Evolutionary conservation across 2,113 vertebrate species (phyloP), one percentile per base, ranked within the genome.

Genomic region (Mustelus asterias): DNA sequence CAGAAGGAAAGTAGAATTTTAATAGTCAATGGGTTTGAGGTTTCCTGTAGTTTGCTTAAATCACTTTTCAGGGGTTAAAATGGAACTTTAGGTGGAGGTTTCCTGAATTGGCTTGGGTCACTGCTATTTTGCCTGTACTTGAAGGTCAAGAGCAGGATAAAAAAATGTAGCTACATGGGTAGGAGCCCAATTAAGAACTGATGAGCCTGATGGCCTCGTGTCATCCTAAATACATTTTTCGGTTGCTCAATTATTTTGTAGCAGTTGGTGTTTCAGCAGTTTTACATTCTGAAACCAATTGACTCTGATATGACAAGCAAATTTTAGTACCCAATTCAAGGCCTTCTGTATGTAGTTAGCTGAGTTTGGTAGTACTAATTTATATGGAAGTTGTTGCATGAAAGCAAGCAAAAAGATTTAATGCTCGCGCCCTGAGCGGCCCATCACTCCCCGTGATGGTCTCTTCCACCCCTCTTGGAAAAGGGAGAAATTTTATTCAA

Each of bases 381-480:
- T 98, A 97, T 98, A 98, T 98, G 97, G 97, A 98, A 98, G 98
- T 98, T 98, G 98, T 98, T 98, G 98, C 98, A 98, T 98, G 98
- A 98, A 98, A 98, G 98, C 98, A 97, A 63, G 97, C 97, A 98
- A 98, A 98, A 98, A 98, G 98, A 98, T 98, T 98, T 98, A 98
- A 98, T 98, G 98, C 98, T 98, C 98, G 97, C 98, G 97, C 98
- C 98, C 98, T 98, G n/a, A n/a, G n/a, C n/a, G n/a, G 48, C 48
- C 48, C 48, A 54, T 54, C 48, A 54, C 48, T 54, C 48, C 48
- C 2, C 48, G 48, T 54, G 48, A 54, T 5, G 48, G 48, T 54
- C 5, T 54, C 48, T 54, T 54, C 4, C 48, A 54, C 4, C 48
- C 48, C 48, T 54, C 48, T 54, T 54, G 48, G 13, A 63, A 63